A percentile compares a stretch with the other conserved stretches of the same genome.
phyloP scores from a whole-genome alignment of 2,888 invertebrate species.

The Chloromyia formosa region DNA sequence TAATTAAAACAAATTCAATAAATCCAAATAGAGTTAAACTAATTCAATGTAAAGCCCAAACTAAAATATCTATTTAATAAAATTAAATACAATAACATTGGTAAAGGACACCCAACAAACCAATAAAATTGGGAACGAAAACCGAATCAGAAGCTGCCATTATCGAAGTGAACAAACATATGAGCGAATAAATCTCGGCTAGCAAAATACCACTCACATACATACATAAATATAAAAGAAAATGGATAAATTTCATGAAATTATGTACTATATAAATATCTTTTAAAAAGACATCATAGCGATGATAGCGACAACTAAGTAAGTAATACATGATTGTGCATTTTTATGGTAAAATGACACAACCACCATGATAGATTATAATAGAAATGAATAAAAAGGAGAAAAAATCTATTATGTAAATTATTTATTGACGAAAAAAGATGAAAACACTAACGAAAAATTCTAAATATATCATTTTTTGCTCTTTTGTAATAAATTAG shows the following conservation, averaged over 20 bases:
- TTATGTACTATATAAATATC: slow-evolving; percentile 34
- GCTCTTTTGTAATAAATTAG: slow-evolving; percentile 43
- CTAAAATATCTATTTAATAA: too few relatives aligned
- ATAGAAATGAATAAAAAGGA: slow-evolving; percentile 19
- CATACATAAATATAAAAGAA: not conserved
- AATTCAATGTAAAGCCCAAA: not conserved
- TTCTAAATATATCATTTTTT: slow-evolving; percentile 44
- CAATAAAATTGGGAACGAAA: not conserved
- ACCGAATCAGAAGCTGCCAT: not conserved
- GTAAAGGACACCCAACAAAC: not conserved
- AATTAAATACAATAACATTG: not conserved
- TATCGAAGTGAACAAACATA: not conserved
- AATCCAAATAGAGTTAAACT: slow-evolving; percentile 16
- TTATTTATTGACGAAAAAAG: slow-evolving; percentile 21
- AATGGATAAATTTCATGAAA: slow-evolving; percentile 5
- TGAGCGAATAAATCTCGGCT: not conserved
- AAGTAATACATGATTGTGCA: slow-evolving; percentile 25
- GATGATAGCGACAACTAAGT: slow-evolving; percentile 33
- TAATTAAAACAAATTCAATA: slow-evolving; percentile 32
- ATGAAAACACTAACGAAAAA: slow-evolving; percentile 29
- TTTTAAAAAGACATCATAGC: slow-evolving; percentile 42
- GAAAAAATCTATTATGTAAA: slow-evolving; percentile 35
- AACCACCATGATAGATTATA: slow-evolving; percentile 26
- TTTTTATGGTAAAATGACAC: slow-evolving; percentile 30
- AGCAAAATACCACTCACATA: not conserved